Conservation (phyloP, 2,888 invertebrate species). For the Synanthedon vespiformis region DNA sequence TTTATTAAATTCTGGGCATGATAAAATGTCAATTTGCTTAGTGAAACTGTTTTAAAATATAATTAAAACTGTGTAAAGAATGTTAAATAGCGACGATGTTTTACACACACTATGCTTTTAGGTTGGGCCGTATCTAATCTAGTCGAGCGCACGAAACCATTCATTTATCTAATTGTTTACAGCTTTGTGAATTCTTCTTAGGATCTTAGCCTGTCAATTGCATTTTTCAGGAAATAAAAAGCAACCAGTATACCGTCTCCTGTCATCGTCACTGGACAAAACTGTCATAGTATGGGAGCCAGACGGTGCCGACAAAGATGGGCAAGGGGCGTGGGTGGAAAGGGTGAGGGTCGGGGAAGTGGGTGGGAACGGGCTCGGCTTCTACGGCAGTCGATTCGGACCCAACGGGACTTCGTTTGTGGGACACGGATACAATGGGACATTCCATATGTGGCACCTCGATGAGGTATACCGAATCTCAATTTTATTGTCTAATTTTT, state of each 20-base stretch:
- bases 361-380: slow-evolving; percentile 94
- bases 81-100: no score
- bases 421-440: slow-evolving; percentile 92
- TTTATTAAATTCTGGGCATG: no score
- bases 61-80: no score
- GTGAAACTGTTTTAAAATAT: no score
- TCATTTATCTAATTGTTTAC: no score
- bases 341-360: slow-evolving; percentile 88
- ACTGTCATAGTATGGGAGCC: slow-evolving; percentile 91
- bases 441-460: slow-evolving; percentile 87
- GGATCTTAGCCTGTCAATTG: no score
- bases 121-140: no score
- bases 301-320: slow-evolving; percentile 38
- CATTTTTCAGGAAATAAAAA: slow-evolving; percentile 7
- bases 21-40: no score
- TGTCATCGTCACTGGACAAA: slow-evolving; percentile 94
- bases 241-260: slow-evolving; percentile 61
- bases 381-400: slow-evolving; percentile 88
- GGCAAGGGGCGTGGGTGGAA: slow-evolving; percentile 82
- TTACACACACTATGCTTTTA: no score
- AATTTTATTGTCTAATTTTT: no score
- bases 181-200: no score
- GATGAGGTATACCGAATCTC: slow-evolving; percentile 33
- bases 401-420: slow-evolving; percentile 77
- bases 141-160: no score